These are phyloP conservation scores for Gephyroberyx darwinii DNA, from an alignment of 2,797 vertebrate species.

Conservation along the genomic window DNA sequence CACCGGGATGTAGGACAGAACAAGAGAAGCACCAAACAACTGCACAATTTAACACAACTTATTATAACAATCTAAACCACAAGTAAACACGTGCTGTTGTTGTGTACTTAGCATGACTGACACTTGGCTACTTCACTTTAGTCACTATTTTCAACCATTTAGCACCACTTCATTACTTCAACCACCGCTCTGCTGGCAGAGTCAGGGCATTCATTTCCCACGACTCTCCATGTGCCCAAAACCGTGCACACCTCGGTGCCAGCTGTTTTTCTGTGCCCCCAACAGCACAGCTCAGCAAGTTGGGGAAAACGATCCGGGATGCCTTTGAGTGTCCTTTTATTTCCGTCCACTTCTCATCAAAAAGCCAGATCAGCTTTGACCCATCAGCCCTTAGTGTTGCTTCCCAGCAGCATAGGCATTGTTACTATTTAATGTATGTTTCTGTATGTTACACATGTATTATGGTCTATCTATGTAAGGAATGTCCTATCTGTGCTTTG, in stretches of 20 bases:
- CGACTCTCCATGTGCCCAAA: slow-evolving; percentile 44
- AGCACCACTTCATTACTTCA: slow-evolving; percentile 62
- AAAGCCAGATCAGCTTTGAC: background rate
- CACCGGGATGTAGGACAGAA: too few species aligned
- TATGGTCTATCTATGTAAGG: too few species aligned
- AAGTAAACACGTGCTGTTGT: background rate
- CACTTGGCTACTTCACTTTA: slow-evolving; percentile 43
- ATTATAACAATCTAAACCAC: background rate
- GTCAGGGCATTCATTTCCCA: slow-evolving; percentile 45
- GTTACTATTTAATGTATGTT: background rate
- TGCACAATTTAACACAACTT: background rate
- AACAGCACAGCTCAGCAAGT: slow-evolving; percentile 24
- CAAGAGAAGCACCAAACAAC: background rate
- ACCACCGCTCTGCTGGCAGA: slow-evolving; percentile 59
- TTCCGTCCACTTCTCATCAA: background rate
- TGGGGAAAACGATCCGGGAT: slow-evolving; percentile 23
- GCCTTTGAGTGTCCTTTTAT: slow-evolving; percentile 16
- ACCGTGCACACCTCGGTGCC: slow-evolving; percentile 32
- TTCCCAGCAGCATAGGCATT: background rate
- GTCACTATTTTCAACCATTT: slow-evolving; percentile 61
- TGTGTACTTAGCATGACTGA: slow-evolving; percentile 34
- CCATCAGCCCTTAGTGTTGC: background rate
- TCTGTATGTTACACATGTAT: background rate
- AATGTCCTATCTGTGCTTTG: too few species aligned
- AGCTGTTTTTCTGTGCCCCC: slow-evolving; percentile 43